These are phyloP conservation scores for Cyclargus thomasi DNA, from an alignment of 1,140 invertebrate genomes.

Conservation along the genomic window DNA sequence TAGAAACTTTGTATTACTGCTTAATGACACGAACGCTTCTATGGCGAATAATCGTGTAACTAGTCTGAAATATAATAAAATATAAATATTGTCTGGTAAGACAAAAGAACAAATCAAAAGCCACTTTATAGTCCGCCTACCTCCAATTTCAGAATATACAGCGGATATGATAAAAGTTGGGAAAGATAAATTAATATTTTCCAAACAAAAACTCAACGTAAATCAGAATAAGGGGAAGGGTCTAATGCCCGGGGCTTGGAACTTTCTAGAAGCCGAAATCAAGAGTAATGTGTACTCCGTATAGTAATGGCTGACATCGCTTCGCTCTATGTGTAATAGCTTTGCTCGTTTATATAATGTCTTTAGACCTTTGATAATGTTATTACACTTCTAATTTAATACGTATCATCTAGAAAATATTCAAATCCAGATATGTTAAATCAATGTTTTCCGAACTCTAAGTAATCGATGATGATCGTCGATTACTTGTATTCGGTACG, in stretches of 20 bases:
- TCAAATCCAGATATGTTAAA: too few species aligned
- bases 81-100: background rate
- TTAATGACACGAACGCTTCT: too few species aligned
- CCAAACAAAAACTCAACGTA: constrained; percentile 1
- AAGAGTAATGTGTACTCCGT: constrained; percentile 9
- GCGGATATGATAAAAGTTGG: constrained; percentile 1
- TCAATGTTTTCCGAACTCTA: too few species aligned
- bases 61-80: too few species aligned
- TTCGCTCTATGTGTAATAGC: background rate
- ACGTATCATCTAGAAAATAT: too few species aligned
- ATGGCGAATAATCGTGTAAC: too few species aligned
- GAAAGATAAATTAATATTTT: constrained; percentile 3
- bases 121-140: background rate
- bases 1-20: too few species aligned
- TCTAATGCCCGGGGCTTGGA: background rate
- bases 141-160: background rate
- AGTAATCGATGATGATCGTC: too few species aligned
- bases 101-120: background rate
- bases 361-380: background rate
- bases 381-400: too few species aligned
- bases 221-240: constrained; percentile 6
- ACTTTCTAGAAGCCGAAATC: constrained; percentile 8
- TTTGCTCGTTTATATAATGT: background rate
- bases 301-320: background rate
- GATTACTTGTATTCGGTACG: too few species aligned